Percentiles rank a stretch among this genome's conserved stretches.
Evolutionary conservation across 2,113 vertebrate species (phyloP).

Genomic region (Oryzias javanicus): DNA sequence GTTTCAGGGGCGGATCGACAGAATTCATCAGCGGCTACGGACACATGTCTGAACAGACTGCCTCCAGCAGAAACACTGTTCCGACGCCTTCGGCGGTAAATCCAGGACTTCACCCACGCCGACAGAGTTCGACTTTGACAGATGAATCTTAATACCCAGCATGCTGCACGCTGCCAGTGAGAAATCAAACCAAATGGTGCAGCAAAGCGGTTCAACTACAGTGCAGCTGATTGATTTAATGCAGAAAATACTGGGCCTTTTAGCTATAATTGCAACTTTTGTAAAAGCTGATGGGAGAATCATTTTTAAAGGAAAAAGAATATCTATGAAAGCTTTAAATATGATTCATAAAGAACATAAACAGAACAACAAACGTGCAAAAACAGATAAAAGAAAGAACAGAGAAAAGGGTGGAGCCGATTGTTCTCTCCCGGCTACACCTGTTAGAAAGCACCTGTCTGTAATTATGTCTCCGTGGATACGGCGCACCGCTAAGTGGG

Average conservation of each 20-base stretch:
- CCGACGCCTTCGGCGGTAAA: not conserved
- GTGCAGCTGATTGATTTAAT: too few species aligned
- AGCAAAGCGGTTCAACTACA: too few species aligned
- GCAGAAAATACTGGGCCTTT: too few species aligned
- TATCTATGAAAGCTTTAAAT: too few species aligned
- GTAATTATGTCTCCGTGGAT: constrained; percentile 11
- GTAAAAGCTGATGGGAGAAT: too few species aligned
- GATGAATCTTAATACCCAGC: not conserved
- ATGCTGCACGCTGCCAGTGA: too few species aligned
- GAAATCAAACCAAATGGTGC: too few species aligned
- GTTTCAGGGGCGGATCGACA: not conserved
- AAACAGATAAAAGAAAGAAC: not conserved
- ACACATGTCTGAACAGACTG: not conserved
- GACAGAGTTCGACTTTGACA: not conserved
- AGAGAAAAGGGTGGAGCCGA: constrained; percentile 8
- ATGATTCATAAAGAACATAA: too few species aligned
- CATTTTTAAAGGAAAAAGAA: too few species aligned
- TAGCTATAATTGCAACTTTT: too few species aligned
- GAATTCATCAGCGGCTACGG: not conserved
- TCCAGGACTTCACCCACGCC: too few species aligned
- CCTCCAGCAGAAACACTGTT: constrained; percentile 1
- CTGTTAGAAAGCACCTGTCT: constrained; percentile 29
- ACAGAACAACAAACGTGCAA: too few species aligned
- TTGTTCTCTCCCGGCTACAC: not conserved
- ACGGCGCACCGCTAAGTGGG: not conserved